Evolutionary conservation across 2,797 vertebrate genomes (phyloP).

Genomic region (Melopsittacus undulatus): DNA sequence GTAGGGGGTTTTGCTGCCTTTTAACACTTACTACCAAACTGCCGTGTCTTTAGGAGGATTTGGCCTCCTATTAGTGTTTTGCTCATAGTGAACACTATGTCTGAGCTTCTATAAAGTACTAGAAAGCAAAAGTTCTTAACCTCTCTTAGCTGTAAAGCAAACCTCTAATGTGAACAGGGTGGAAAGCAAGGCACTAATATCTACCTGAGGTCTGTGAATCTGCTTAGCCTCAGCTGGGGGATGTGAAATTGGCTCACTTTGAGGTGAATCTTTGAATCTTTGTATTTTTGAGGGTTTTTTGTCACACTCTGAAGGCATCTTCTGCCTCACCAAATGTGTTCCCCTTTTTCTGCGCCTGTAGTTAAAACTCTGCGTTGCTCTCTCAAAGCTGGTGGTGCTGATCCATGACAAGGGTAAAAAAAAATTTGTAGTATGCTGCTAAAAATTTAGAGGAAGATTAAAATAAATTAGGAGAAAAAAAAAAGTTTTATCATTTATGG

Average conservation of each 20-base stretch:
- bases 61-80: background rate
- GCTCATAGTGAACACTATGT: background rate
- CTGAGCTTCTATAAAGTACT: background rate
- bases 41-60: background rate
- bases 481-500: background rate
- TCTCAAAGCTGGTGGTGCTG: background rate
- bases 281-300: rapidly evolving
- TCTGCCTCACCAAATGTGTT: background rate
- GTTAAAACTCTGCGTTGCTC: background rate
- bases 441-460: background rate
- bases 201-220: background rate
- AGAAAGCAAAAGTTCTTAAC: background rate
- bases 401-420: background rate
- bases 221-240: background rate
- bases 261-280: background rate
- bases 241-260: background rate
- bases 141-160: background rate
- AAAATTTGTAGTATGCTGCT: background rate
- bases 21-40: background rate
- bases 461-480: background rate
- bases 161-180: background rate
- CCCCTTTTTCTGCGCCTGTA: background rate
- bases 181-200: background rate
- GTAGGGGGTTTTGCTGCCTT: background rate
- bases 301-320: background rate